These are phyloP conservation scores for Halcyon leucocephala DNA, from an alignment of 2,797 vertebrate species.

Conservation along the genomic window DNA sequence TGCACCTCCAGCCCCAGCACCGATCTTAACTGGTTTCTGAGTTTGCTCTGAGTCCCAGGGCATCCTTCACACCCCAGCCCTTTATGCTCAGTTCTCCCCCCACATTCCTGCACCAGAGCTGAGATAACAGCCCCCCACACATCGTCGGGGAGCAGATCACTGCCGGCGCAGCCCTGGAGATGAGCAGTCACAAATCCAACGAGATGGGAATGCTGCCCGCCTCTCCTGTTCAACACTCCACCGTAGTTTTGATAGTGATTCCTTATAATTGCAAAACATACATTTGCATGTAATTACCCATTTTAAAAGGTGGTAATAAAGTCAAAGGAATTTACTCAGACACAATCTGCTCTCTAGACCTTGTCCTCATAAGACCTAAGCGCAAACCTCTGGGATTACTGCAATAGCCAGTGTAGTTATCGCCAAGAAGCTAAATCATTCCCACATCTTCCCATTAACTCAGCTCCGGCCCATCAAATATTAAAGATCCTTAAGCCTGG, in stretches of 20 bases:
- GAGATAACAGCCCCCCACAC: neutral
- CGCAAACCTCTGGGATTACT: neutral
- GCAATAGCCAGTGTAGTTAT: neutral
- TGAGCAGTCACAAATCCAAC: accelerated
- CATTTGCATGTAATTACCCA: neutral
- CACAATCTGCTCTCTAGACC: neutral
- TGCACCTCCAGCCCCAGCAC: neutral
- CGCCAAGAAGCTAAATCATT: neutral
- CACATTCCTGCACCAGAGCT: neutral
- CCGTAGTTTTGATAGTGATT: neutral
- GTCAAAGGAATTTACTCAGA: neutral
- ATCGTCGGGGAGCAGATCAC: accelerated
- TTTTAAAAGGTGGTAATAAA: neutral
- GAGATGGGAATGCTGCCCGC: accelerated
- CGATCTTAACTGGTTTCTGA: no score
- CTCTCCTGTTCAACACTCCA: neutral
- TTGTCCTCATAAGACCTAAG: conserved; percentile 23
- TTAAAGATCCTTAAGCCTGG: conserved; percentile 18
- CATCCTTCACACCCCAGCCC: accelerated
- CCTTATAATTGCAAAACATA: neutral
- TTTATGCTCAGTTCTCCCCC: accelerated
- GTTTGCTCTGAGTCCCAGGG: neutral
- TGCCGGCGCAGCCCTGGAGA: neutral
- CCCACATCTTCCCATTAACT: conserved; percentile 22
- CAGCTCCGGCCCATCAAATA: conserved; percentile 26